A percentile compares a stretch with the other conserved stretches of the same genome.
Evolutionary conservation across 1,140 invertebrate genomes (phyloP).

Genomic region (Drosophila simulans): DNA sequence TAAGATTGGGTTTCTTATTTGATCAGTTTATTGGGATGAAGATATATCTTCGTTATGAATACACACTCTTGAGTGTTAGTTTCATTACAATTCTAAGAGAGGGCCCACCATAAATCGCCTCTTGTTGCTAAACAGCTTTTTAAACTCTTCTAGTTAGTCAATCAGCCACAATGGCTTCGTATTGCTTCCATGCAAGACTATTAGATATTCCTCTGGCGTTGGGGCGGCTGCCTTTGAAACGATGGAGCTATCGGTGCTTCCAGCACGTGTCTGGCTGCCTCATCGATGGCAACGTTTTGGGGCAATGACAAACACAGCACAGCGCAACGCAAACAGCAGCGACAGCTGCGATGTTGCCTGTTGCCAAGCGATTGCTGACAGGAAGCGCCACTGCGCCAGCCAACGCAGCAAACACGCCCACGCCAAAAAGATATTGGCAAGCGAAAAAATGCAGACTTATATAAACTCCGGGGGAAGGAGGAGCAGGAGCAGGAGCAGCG

Average conservation of each 20-base stretch:
- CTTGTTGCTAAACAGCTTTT: constrained; percentile 18
- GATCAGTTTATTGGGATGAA: background rate
- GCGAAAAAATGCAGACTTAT: constrained; percentile 20
- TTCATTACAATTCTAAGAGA: background rate
- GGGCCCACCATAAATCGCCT: background rate
- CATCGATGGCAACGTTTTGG: constrained; percentile 35
- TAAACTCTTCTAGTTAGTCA: background rate
- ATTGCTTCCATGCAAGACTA: constrained; percentile 33
- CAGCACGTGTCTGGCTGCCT: constrained; percentile 65
- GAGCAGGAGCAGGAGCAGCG: constrained; percentile 3
- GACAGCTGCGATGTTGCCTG: constrained; percentile 48
- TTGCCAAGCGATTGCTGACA: constrained; percentile 72
- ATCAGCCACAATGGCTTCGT: constrained; percentile 15
- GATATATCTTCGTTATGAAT: background rate
- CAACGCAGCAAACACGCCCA: constrained; percentile 39
- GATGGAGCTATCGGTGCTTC: background rate
- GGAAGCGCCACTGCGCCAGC: constrained; percentile 78
- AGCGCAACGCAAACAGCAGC: constrained; percentile 37
- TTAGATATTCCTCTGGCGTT: constrained; percentile 76
- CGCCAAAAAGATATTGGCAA: constrained; percentile 47
- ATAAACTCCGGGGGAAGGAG: constrained; percentile 1
- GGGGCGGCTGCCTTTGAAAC: constrained; percentile 62
- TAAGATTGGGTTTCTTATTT: background rate
- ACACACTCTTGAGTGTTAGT: too few relatives aligned
- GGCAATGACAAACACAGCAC: constrained; percentile 28